Evolutionary conservation across 1,140 invertebrate genomes (phyloP), one percentile per base, ranked within the genome.

Genomic region (Gryllus bimaculatus): DNA sequence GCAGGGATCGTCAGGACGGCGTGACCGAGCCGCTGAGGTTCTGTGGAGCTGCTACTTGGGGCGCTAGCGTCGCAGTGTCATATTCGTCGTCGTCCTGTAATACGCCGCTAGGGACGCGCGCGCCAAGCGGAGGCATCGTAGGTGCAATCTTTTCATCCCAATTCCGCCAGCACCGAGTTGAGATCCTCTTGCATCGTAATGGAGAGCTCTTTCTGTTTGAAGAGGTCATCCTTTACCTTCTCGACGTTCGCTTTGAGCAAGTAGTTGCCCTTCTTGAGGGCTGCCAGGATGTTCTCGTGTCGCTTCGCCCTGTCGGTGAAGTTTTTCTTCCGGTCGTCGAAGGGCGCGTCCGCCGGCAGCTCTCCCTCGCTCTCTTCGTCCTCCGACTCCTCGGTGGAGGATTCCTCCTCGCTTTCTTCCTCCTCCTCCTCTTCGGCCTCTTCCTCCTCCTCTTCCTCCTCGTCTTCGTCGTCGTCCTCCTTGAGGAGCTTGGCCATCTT

Each of bases 401-500:
- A 87, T 78, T 88, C 87, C 82, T 87, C 90, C 26, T 89, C 88
- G 77, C 87, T 87, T 80, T 90, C 89, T 73, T 89, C 88, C 81
- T 90, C 89, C 80, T 89, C 89, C 48, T 90, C 90, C 12, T 92
- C 85, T 10, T 86, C 88, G 81, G 90, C 89, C 80, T 89, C 89
- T 48, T 90, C 90, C 12, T 92, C 85, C 13, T 86, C 86, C 20
- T 88, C 87, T 8, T 89, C 86, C 0, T 86, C 88, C 18, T 90
- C 86, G 1, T 86, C 88, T n/a, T 90, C 90, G 8, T 93, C 92
- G n/a, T 93, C 92, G 7, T 89, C 89, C 81, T 93, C 92, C 80
- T 92, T 93, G 91, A 95, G 93, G 79, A 95, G 87, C 20, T 91
- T 91, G 0, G 93, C 93, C 93, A 96, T 95, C 87, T 95, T 95